Evolutionary conservation across 2,797 vertebrate genomes (phyloP).

Genomic region (Artibeus jamaicensis): DNA sequence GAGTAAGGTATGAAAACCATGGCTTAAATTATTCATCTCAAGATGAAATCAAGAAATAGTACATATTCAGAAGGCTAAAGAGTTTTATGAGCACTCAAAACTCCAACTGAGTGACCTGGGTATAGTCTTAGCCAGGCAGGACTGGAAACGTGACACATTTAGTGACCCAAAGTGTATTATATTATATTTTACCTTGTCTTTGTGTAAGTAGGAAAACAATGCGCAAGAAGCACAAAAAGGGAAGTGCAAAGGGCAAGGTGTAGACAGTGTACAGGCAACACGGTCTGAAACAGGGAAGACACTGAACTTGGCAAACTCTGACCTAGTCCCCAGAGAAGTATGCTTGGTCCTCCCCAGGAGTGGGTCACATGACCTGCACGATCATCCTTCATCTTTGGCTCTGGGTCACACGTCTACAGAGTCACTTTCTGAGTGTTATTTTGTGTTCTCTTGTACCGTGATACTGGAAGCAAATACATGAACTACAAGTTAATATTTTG

Average conservation of each 20-base stretch:
- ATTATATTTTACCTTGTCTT: not conserved
- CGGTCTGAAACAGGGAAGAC: not conserved
- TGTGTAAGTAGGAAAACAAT: not conserved
- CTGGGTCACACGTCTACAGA: not conserved
- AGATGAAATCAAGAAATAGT: constrained; percentile 10
- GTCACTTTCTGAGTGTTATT: not conserved
- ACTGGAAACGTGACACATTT: not conserved
- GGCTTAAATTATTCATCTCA: not conserved
- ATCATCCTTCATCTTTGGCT: not conserved
- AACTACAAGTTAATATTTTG: not conserved
- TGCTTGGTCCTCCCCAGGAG: not conserved
- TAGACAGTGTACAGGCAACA: not conserved
- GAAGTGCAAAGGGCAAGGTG: not conserved
- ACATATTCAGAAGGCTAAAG: not conserved
- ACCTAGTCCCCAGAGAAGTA: not conserved
- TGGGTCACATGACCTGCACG: not conserved
- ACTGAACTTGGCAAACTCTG: not conserved
- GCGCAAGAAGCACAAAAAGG: not conserved
- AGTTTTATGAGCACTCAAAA: constrained; percentile 19
- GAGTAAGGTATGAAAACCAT: constrained; percentile 1
- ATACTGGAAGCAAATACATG: not conserved
- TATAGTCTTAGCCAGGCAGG: not conserved
- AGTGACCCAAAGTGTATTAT: not conserved
- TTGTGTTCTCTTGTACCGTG: not conserved
- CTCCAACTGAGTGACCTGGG: not conserved